Evolutionary conservation across 37 sponge, comb jelly and placozoan genomes (phyloP), one percentile per base, ranked within the genome.

Genomic region (Beroe ovata): DNA sequence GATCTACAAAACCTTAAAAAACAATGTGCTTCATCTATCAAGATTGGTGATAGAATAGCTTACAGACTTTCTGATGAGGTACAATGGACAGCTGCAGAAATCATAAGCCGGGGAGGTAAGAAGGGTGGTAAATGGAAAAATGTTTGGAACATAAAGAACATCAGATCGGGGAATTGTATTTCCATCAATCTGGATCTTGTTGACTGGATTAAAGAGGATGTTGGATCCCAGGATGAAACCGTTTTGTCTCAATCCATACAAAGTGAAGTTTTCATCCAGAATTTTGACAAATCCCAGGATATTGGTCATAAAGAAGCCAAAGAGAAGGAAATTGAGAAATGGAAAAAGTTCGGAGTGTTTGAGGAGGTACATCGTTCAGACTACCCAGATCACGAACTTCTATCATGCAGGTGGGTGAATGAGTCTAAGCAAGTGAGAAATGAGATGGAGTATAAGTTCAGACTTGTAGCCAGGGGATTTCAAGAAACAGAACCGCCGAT

Each of bases 161-260:
- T 66, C 0, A 22, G 35, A 29, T 30, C 32, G 1, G 35, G 35
- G 1, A 32, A 4, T 30, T 11, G 1, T 4, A 32, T 29, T 26
- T 34, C 37, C 14, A 4, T 66, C 8, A 66, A 66, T 66, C 35
- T 66, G 23, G 69, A 66, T 66, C 18, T 34, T 8, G 69, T 66
- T 23, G 69, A 66, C 36, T 66, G 69, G 69, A 29, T 66, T 30
- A 30, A 66, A 66, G 69, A 66, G 8, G 69, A 26, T 66, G 36
- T 18, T 4, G 30, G 1, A 66, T 66, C 23, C 6, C 22, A 8
- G n/a, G 63, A 62, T 4, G 26, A 28, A 62, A 62, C 11, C 26
- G 26, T 20, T 16, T 4, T 62, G 21, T 6, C 21, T 4, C 28
- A 62, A 6, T 29, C 21, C 4, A 4, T 62, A n/a, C 26, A 23